Evolutionary conservation across 2,113 vertebrate genomes (phyloP), one percentile per base, ranked within the genome.

Genomic region (Siphamia tubifer): DNA sequence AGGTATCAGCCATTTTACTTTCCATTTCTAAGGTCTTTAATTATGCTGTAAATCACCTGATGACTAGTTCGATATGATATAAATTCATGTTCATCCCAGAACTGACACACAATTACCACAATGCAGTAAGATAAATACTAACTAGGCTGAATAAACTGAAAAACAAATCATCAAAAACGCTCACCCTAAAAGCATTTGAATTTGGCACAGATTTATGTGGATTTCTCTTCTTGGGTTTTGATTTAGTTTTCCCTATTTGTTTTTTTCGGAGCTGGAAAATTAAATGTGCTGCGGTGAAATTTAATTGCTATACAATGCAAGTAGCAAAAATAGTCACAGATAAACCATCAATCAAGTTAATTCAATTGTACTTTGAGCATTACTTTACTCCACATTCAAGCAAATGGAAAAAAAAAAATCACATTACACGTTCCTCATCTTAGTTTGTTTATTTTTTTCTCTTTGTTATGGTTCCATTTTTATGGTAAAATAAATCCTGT

Each of bases 311-410:
- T 16, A 15, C 44, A 45, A 27, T 8, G 9, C 15, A 16, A 3
- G 13, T 1, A 40, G 23, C 39, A 21, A 28, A 74, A 68, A 71
- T 34, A 70, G 23, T 23, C 62, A 56, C 25, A 38, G 54, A 56
- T 34, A 42, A 78, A 32, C 44, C 42, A 45, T 34, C 24, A 24
- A 65, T 74, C 53, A 38, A 56, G 24, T 51, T 65, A 56, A 42
- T 16, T 38, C 24, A 44, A 48, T 17, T 17, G 5, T 17, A 15
- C 9, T 36, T 17, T 2, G 49, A 55, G 19, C n/a, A 36, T 34
- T 21, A 25, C 47, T 31, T 15, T 60, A 10, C 40, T 19, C 32
- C 47, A 16, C 13, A 60, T 45, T 16, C 17, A 7, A 56, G n/a
- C 15, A 60, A 34, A 56, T 3, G 8, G 32, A 5, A 65, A 56